Base-by-base conservation (phyloP, 2,888 invertebrate genomes). In the Sesia apiformis region DNA sequence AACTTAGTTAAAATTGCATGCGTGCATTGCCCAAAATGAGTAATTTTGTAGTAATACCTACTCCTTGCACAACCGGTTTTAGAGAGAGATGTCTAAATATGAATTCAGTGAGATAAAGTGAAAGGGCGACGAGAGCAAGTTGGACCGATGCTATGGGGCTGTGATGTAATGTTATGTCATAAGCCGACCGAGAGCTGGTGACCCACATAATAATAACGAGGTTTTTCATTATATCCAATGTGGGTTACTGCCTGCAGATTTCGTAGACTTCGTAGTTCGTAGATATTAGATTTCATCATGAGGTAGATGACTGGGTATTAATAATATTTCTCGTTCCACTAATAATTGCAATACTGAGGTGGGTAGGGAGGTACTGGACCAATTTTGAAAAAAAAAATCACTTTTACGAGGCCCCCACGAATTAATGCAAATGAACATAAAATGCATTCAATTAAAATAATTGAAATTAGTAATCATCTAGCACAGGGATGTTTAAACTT, bases 141-240 rank as follows among this genome's bases (percentile, higher is more conserved):
- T 6, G n/a, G 23, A 23, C 46, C 46, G 8, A 46, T 23, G n/a
- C 8, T 23, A 46, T 46, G 8, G 46, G 46, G n/a, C 46, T 23
- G 8, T 46, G 46, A 46, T 46, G 55, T 55, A 55, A 55, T 51
- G 55, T 55, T 57, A 57, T 55, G 57, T 53, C 57, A 57, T 55
- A 57, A 55, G 55, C 53, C 43, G 49, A 53, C 53, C 42, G 52
- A 42, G 51, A 56, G 55, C 57, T 53, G 55, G 53, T 57, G 57
- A 57, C 57, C 57, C 53, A 57, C 57, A 50, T 23, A 46, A 46
- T n/a, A 7, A 46, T 46, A 46, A 46, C 46, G 3, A 46, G 8
- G 23, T 46, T 46, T 43, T 46, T 46, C 4, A 46, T 46, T n/a
- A 46, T 23, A 23, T 46, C 23, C 46, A 46, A 46, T 46, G 46